Evolutionary conservation across 2,797 vertebrate species (phyloP).

Genomic region (Rhinatrema bivittatum): DNA sequence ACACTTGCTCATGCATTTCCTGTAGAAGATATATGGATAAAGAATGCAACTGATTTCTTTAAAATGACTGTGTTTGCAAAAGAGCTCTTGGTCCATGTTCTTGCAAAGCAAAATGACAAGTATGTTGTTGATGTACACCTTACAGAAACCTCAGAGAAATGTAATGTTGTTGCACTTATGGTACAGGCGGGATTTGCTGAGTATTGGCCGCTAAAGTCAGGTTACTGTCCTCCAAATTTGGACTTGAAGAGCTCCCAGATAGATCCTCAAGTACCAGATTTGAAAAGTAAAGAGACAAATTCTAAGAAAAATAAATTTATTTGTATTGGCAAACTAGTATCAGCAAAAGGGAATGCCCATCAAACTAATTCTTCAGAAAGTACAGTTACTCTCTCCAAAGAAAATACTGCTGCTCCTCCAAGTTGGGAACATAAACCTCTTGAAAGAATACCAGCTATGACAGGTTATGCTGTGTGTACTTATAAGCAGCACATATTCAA

Average conservation of each 20-base stretch:
- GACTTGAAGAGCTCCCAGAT: too few relatives aligned
- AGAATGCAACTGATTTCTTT: constrained; percentile 60
- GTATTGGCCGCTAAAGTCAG: constrained; percentile 41
- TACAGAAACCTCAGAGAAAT: constrained; percentile 28
- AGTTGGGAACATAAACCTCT: constrained; percentile 9
- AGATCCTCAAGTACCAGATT: not conserved
- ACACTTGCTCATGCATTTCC: constrained; percentile 63
- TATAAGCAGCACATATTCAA: constrained; percentile 59
- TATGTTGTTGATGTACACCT: constrained; percentile 59
- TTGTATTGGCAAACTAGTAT: not conserved
- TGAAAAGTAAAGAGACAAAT: constrained; percentile 1
- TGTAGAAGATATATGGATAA: constrained; percentile 66
- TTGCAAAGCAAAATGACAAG: constrained; percentile 51
- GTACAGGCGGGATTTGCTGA: constrained; percentile 59
- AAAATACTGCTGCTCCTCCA: not conserved
- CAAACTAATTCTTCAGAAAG: constrained; percentile 2
- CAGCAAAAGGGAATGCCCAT: not conserved
- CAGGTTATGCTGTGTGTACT: not conserved
- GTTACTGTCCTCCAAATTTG: not conserved
- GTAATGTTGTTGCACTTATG: constrained; percentile 54
- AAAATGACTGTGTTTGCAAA: constrained; percentile 58
- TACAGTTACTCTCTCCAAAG: not conserved
- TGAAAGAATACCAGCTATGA: rapidly evolving
- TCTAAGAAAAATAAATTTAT: not conserved
- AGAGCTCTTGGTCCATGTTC: constrained; percentile 54